Evolutionary conservation across 2,888 invertebrate genomes (phyloP), one percentile per base, ranked within the genome.

Genomic region (Mayetiola destructor): DNA sequence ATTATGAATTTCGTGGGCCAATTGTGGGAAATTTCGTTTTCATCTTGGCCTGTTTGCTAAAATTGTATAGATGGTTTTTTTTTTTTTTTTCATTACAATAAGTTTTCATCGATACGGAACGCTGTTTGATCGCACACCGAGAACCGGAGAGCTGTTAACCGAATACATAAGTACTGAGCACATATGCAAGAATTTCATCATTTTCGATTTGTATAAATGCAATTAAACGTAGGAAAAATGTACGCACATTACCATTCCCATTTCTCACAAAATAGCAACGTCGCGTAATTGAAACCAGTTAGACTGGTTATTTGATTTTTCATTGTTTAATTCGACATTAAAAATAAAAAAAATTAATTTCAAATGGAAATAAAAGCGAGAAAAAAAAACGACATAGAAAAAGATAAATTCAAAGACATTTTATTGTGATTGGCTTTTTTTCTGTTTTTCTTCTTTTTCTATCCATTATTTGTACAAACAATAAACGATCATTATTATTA

Each of bases 281-380:
- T 48, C 27, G 48, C 48, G 48, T 48, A 48, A 48, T 48, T 48
- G n/a, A 4, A 48, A 48, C 48, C 27, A 48, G 48, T 48, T 48
- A 48, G 27, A 48, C 48, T 27, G 27, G 48, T 48, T 48, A n/a
- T 4, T 16, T 27, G 48, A 27, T 48, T 27, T 48, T 48, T 48
- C 27, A 27, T 27, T 27, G 23, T 23, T 48, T 48, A 48, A 48
- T 23, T 27, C 27, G 27, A 48, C 27, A 27, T 27, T 48, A n/a
- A 9, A 36, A 3, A 36, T n/a, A 36, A 12, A 36, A 48, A 27
- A 48, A 27, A 27, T 2, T 48, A 48, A n/a, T n/a, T 23, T 48
- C 27, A 48, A 48, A n/a, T 27, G n/a, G 27, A 48, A 27, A 27
- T 27, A 27, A n/a, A 9, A 36, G 8, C 12, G n/a, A 36, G 14